Base-by-base conservation (phyloP, 1,140 invertebrate genomes). In the Bathynomus jamesi region DNA sequence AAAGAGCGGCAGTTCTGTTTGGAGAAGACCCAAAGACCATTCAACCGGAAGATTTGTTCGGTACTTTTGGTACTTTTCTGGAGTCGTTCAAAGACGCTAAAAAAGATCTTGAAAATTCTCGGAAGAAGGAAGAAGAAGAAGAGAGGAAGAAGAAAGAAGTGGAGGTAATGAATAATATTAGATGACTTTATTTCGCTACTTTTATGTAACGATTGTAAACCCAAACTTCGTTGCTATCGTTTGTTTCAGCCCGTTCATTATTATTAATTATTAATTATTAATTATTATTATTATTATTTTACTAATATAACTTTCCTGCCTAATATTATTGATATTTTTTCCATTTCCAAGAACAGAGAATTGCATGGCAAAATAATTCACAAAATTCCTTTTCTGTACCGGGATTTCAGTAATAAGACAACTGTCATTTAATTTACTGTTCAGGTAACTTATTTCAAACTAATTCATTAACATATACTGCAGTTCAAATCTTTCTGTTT, bases 31-130 rank as follows among this genome's bases (percentile, higher is more conserved):
- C 90, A 0, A 87, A 89, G 1, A 89, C 88, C 13, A 86, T 90
- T 25, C 93, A 95, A 78, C 95, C 96, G 0, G 95, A 98, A 78
- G 95, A 97, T 80, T 95, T 99, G 84, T 98, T 98, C 83, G 93
- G 93, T 8, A 92, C 94, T 27, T 91, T 99, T 76, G 94, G 97
- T 81, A 86, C 89, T 4, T 98, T 99, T 83, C 82, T 99, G 2
- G 87, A 87, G 65, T 87, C 91, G 7, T 89, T 98, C 74, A 83
- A 85, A 17, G 96, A 98, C 81, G 95, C 95, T 0, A 86, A 89
- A 75, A 87, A 90, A 62, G 95, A 98, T 78, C 96, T 96, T 79
- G 91, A 94, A 79, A 92, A 90, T 75, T 89, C 92, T 80, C 86
- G 88, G 21, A 87, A 89, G 64, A 87, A 90, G 62, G 88, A 93